A percentile compares a stretch with the other conserved stretches of the same genome.
Conservation (phyloP, 2,888 invertebrate species). For the Dexiosoma caninum region DNA sequence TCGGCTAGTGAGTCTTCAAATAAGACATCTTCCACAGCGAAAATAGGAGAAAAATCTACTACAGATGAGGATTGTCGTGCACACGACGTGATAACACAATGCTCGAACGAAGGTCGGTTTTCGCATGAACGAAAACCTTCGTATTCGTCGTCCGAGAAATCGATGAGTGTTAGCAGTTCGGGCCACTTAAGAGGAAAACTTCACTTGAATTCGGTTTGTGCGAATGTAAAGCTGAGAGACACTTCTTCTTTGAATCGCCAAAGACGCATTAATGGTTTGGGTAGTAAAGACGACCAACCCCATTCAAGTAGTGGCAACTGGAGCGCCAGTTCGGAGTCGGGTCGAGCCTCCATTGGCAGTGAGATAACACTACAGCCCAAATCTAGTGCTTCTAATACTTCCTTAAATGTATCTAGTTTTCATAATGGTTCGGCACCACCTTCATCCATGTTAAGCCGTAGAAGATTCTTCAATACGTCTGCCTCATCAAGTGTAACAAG, state of each 20-base stretch:
- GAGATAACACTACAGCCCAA: constrained; percentile 86
- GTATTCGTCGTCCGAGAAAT: constrained; percentile 87
- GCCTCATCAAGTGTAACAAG: constrained; percentile 91
- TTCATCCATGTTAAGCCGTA: constrained; percentile 84
- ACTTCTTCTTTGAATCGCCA: constrained; percentile 85
- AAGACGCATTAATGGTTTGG: constrained; percentile 80
- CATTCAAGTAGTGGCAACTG: constrained; percentile 96
- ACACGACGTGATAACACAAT: constrained; percentile 81
- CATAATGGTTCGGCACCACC: constrained; percentile 80
- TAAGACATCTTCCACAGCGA: constrained; percentile 52
- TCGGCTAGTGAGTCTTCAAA: constrained; percentile 52
- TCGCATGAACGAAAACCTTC: constrained; percentile 88
- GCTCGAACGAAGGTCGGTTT: constrained; percentile 81
- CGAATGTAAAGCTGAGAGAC: constrained; percentile 85
- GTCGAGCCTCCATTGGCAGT: constrained; percentile 90
- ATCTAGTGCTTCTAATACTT: constrained; percentile 85
- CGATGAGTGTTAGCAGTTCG: constrained; percentile 80
- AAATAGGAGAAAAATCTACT: constrained; percentile 44
- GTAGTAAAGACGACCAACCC: constrained; percentile 84
- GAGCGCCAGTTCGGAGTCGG: constrained; percentile 95
- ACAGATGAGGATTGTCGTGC: constrained; percentile 80
- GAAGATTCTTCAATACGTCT: constrained; percentile 85
- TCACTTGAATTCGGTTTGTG: constrained; percentile 68
- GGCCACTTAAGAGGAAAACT: constrained; percentile 71
- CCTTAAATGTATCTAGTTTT: constrained; percentile 81